Evolutionary conservation across 2,888 invertebrate species (phyloP), one percentile per base, ranked within the genome.

Genomic region (Ecdyonurus torrentis): DNA sequence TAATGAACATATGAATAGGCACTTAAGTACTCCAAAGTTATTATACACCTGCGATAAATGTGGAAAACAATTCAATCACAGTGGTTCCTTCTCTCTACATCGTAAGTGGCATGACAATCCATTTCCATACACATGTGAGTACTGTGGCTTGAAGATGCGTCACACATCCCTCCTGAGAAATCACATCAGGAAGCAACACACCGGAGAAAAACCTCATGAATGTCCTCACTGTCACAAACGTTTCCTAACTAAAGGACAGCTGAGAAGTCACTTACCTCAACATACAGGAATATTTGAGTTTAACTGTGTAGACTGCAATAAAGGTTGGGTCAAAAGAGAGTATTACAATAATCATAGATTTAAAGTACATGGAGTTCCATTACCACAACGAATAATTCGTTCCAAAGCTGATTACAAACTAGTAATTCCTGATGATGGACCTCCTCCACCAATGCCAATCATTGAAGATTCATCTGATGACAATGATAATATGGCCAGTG

Each of bases 131-230:
- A 62, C 63, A 50, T 69, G 69, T 60, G 62, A 65, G 22, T 64
- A 65, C n/a, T 69, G 69, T 61, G 64, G 64, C 37, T 61, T 64
- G 24, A 65, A 66, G 23, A 67, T 69, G 62, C 64, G 65, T 20
- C 69, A 69, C 53, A 66, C 68, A 1, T 69, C 69, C 2, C 55
- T 67, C 18, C 65, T 69, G 5, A 22, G 52, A 10, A 66, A 66
- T 2, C 78, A 78, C 68, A 74, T 74, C 65, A 75, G 77, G 74
- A 72, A 74, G 25, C 78, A 78, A 69, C 74, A 76, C 15, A 37
- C 37, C 0, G 77, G 77, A 1, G 74, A 75, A 64, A 73, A 74
- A 63, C 75, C 75, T 0, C 77, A 78, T 68, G 73, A 74, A 64
- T 78, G 77, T 66, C 73, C 72, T n/a, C 72, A 73, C 68, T 78